Percentiles rank a stretch among this genome's conserved stretches.
These are phyloP conservation scores for Psix sp. DNA, from an alignment of 1,140 invertebrate species.

Conservation along the genomic window DNA sequence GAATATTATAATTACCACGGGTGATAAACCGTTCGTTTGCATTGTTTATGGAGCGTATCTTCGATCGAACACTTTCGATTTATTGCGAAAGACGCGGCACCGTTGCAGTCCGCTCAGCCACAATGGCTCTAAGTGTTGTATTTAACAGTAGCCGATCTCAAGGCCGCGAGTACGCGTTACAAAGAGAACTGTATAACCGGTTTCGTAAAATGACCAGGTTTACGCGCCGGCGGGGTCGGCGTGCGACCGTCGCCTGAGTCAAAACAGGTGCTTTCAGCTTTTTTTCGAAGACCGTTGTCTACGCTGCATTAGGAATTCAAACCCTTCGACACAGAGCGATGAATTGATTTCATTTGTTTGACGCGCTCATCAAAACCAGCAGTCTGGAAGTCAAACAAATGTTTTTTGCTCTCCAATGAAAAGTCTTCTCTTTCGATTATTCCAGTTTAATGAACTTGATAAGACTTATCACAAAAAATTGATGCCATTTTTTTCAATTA, in stretches of 20 bases:
- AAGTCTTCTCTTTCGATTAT: conserved; percentile 11
- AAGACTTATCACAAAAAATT: conserved; percentile 13
- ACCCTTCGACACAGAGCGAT: no score
- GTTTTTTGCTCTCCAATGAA: conserved; percentile 1
- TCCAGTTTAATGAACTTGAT: conserved; percentile 31
- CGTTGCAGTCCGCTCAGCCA: conserved; percentile 34
- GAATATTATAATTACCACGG: conserved; percentile 17
- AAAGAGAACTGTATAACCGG: conserved; percentile 60
- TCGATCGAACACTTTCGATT: conserved; percentile 66
- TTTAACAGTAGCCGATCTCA: conserved; percentile 58
- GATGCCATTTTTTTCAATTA: no score
- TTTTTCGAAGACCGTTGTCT: background rate
- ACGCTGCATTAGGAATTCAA: no score
- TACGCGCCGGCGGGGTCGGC: conserved; percentile 2
- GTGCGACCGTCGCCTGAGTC: conserved; percentile 9
- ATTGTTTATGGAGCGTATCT: conserved; percentile 50
- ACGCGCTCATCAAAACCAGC: no score
- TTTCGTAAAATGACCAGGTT: conserved; percentile 49
- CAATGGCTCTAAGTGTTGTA: conserved; percentile 39
- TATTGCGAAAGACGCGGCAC: conserved; percentile 61
- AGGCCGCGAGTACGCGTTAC: conserved; percentile 49
- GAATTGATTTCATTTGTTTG: no score
- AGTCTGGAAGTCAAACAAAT: no score
- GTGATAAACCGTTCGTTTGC: conserved; percentile 18
- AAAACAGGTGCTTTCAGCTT: conserved; percentile 34